These are phyloP conservation scores for Tilapia sparmanii DNA, from an alignment of 2,113 vertebrate genomes.

Conservation along the genomic window DNA sequence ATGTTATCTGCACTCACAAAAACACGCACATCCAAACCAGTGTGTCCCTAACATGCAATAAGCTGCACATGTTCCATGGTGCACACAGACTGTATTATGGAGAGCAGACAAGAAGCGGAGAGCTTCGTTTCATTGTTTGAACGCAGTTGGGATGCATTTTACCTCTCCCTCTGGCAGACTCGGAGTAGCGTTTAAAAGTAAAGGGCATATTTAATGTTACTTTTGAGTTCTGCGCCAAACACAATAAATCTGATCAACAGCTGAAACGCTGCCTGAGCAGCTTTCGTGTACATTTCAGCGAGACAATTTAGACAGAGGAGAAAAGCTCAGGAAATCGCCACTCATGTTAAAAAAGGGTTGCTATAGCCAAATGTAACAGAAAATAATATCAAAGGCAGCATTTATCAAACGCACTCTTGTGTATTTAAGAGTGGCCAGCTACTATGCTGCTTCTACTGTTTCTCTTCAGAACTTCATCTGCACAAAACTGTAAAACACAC, in stretches of 20 bases:
- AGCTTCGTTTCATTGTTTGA: not conserved
- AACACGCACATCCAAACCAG: not conserved
- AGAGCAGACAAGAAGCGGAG: not conserved
- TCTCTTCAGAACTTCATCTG: not conserved
- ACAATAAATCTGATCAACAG: constrained; percentile 2
- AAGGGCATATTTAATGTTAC: not conserved
- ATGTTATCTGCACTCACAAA: constrained; percentile 55
- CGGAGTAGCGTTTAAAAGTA: not conserved
- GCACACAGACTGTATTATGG: constrained; percentile 26
- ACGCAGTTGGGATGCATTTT: not conserved
- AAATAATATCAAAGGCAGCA: not conserved
- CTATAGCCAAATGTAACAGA: not conserved
- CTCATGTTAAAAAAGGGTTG: not conserved
- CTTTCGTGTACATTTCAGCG: not conserved
- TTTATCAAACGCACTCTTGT: not conserved
- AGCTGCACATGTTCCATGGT: constrained; percentile 8
- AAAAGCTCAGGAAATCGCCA: not conserved
- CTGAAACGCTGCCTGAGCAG: not conserved
- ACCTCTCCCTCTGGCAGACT: not conserved
- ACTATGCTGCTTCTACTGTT: not conserved
- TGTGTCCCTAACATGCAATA: constrained; percentile 22
- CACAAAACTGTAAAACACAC: not conserved
- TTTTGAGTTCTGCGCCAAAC: not conserved
- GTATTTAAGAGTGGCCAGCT: not conserved
- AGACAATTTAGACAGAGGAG: not conserved